Evolutionary conservation across 1,140 invertebrate species (phyloP).

Genomic region (Drosophila miranda): DNA sequence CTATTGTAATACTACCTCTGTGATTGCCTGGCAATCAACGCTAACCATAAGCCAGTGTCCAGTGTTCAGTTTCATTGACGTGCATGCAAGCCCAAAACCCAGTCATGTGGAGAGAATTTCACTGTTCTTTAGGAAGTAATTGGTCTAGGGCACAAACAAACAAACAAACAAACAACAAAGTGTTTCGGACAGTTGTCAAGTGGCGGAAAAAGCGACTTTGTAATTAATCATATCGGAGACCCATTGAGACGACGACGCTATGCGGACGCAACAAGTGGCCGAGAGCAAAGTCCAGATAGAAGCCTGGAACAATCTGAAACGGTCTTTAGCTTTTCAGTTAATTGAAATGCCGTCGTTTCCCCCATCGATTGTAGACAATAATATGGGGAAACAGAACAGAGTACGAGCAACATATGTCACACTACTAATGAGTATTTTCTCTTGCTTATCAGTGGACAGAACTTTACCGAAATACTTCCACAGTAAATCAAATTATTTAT

Average conservation of each 20-base stretch:
- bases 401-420: neutral
- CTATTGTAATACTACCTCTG: too few relatives aligned
- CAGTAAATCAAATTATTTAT: conserved; percentile 36
- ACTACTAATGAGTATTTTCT: conserved; percentile 1
- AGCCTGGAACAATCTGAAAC: conserved; percentile 10
- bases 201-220: conserved; percentile 42
- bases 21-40: too few relatives aligned
- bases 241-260: neutral
- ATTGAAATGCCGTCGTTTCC: conserved; percentile 31
- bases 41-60: too few relatives aligned
- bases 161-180: neutral
- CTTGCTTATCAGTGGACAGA: conserved; percentile 1
- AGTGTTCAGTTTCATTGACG: too few relatives aligned
- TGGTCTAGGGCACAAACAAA: neutral
- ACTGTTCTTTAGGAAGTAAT: too few relatives aligned
- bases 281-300: conserved; percentile 58
- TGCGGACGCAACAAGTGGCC: conserved; percentile 22
- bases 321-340: conserved; percentile 1
- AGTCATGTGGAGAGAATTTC: too few relatives aligned
- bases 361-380: conserved; percentile 24
- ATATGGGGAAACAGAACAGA: neutral
- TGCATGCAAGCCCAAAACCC: too few relatives aligned
- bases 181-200: conserved; percentile 35
- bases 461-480: neutral
- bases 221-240: conserved; percentile 53